These are phyloP conservation scores for Labroides dimidiatus DNA, from an alignment of 2,797 vertebrate genomes.

Conservation along the genomic window DNA sequence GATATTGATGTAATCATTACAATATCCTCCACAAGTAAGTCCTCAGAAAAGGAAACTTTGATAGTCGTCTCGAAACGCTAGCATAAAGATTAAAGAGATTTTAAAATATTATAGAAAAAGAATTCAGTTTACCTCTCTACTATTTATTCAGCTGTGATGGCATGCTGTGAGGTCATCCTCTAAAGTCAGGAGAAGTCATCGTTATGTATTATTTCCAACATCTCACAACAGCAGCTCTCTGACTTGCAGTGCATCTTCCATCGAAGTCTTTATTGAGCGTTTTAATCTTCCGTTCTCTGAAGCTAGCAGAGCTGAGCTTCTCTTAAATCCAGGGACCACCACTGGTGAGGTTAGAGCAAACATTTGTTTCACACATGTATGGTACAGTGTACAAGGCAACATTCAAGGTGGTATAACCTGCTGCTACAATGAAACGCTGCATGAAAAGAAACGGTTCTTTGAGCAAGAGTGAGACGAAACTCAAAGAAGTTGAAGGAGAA, in stretches of 20 bases:
- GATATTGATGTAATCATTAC: not conserved
- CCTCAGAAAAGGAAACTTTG: not conserved
- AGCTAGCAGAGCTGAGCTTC: slow-evolving; percentile 39
- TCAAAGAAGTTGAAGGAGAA: slow-evolving; percentile 15
- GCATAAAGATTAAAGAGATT: not conserved
- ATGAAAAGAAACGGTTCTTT: slow-evolving; percentile 29
- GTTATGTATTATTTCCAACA: slow-evolving; percentile 32
- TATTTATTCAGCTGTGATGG: slow-evolving; percentile 13
- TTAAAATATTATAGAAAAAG: not conserved
- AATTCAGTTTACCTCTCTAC: not conserved
- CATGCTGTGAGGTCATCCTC: slow-evolving; percentile 30
- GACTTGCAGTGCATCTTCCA: slow-evolving; percentile 44
- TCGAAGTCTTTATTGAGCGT: slow-evolving; percentile 43
- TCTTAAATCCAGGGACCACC: slow-evolving; percentile 34
- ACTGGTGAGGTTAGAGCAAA: slow-evolving; percentile 27
- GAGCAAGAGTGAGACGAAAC: slow-evolving; percentile 13
- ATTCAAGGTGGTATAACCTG: slow-evolving; percentile 7
- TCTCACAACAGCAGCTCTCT: slow-evolving; percentile 43
- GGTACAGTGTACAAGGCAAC: slow-evolving; percentile 10
- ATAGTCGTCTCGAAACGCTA: not conserved
- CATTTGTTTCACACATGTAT: slow-evolving; percentile 24
- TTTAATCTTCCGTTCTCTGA: slow-evolving; percentile 35
- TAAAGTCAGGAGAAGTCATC: slow-evolving; percentile 35
- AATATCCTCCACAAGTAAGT: too few relatives aligned
- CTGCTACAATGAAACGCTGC: slow-evolving; percentile 27